phyloP scores from a whole-genome alignment of 2,888 invertebrate genomes.

The Gerris lacustris region DNA sequence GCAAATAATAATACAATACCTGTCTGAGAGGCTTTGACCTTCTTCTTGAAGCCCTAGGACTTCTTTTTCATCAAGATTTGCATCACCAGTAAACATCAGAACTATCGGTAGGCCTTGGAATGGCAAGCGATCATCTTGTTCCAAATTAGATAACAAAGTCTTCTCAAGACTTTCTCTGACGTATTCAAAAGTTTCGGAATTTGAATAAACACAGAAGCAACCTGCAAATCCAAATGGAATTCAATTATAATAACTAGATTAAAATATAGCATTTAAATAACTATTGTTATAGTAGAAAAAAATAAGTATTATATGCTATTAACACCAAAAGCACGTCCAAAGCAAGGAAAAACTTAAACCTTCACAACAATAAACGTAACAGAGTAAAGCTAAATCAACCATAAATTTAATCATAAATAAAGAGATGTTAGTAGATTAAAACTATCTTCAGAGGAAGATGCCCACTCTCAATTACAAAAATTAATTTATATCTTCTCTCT shows the following conservation, averaged over 20 bases:
- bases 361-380: too few species aligned
- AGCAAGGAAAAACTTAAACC: too few species aligned
- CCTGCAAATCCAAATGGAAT: constrained; percentile 39
- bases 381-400: too few species aligned
- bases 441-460: too few species aligned
- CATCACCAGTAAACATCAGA: constrained; percentile 78
- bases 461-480: too few species aligned
- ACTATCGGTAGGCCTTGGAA: constrained; percentile 81
- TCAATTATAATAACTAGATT: background rate
- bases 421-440: too few species aligned
- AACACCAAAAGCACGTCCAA: too few species aligned
- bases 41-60: constrained; percentile 73
- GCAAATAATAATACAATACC: constrained; percentile 40
- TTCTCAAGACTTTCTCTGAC: constrained; percentile 82
- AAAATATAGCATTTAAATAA: too few species aligned
- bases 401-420: too few species aligned
- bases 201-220: constrained; percentile 78
- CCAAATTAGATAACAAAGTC: constrained; percentile 75
- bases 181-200: constrained; percentile 82
- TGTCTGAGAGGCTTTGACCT: constrained; percentile 78
- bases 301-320: too few species aligned
- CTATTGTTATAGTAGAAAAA: too few species aligned
- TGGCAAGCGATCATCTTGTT: constrained; percentile 75
- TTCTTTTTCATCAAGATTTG: constrained; percentile 70
- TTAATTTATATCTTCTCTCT: too few species aligned